Conservation (phyloP, 2,888 invertebrate genomes). For the Philereme vetulata region DNA sequence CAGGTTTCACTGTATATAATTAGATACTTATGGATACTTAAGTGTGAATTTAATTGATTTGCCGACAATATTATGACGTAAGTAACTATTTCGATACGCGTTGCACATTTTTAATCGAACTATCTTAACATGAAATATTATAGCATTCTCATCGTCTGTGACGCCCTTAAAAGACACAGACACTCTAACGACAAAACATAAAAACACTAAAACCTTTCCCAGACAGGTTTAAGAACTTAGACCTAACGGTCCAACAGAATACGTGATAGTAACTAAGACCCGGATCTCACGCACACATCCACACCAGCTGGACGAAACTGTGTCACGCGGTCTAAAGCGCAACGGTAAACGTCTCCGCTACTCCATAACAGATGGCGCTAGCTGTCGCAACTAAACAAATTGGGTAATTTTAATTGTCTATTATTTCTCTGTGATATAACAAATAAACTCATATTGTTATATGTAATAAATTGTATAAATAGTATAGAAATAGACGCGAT, state of each 20-base stretch:
- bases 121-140: too few relatives aligned
- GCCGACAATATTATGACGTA: too few relatives aligned
- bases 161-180: too few relatives aligned
- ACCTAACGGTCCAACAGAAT: conserved; percentile 58
- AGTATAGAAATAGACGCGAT: neutral
- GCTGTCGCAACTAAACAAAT: neutral
- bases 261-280: conserved; percentile 36
- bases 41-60: too few relatives aligned
- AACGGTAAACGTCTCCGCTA: conserved; percentile 67
- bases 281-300: conserved; percentile 61
- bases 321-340: conserved; percentile 69
- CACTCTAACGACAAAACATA: neutral
- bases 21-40: too few relatives aligned
- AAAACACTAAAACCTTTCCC: neutral
- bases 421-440: neutral
- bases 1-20: too few relatives aligned
- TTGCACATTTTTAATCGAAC: too few relatives aligned
- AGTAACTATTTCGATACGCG: too few relatives aligned
- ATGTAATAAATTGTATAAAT: neutral
- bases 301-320: conserved; percentile 77
- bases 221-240: conserved; percentile 12
- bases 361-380: conserved; percentile 70
- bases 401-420: neutral
- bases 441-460: neutral
- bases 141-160: too few relatives aligned